phyloP scores from a whole-genome alignment of 2,113 vertebrate genomes.

The Neofelis nebulosa region DNA sequence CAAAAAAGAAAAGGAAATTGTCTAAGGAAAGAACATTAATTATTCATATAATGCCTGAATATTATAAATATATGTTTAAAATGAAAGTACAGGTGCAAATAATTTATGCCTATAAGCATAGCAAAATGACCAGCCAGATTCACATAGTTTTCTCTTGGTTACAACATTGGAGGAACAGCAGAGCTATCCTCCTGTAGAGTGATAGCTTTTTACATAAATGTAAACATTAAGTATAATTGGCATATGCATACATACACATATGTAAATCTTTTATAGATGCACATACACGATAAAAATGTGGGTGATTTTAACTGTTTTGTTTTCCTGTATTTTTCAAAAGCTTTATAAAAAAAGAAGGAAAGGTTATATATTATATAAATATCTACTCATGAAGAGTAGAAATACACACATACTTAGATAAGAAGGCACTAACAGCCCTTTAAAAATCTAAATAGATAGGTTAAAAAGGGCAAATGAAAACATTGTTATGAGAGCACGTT shows the following conservation, averaged over 20 bases:
- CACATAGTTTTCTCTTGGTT: not conserved
- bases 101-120: not conserved
- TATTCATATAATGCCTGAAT: not conserved
- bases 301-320: not conserved
- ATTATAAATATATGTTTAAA: slow-evolving; percentile 30
- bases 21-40: not conserved
- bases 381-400: not conserved
- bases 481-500: not conserved
- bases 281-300: not conserved
- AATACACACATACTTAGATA: not conserved
- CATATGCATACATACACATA: not conserved
- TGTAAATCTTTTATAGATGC: not conserved
- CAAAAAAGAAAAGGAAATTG: not conserved
- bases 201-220: not conserved
- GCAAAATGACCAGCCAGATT: not conserved
- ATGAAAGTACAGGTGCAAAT: not conserved
- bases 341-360: not conserved
- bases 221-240: not conserved
- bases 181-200: not conserved
- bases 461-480: not conserved
- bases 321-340: not conserved
- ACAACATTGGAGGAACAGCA: not conserved
- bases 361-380: not conserved
- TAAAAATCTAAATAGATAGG: not conserved
- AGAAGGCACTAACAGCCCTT: not conserved